Base-by-base conservation (phyloP, 1,140 invertebrate species). In the Ostrea edulis region DNA sequence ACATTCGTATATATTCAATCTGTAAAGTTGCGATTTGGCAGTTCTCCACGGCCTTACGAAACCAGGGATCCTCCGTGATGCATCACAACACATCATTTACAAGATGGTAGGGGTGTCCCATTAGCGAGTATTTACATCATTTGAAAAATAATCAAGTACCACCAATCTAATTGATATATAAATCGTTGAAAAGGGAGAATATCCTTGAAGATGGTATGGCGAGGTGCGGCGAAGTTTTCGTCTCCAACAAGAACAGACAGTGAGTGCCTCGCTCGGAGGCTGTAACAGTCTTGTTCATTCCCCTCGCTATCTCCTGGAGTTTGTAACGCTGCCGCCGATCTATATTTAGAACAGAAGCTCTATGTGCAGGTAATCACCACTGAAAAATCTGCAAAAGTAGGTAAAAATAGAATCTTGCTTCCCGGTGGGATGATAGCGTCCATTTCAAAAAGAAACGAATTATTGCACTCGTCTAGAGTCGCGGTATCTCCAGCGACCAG, bases 111-210 rank as follows among this genome's bases (percentile, higher is more conserved):
- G 68, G 29, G 68, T 35, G 14, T 77, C 68, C 68, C 68, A 77
- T 77, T 77, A 77, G 29, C 25, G 25, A 22, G 14, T 35, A 77
- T 77, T 77, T 77, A 77, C 68, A 77, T 25, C 14, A 77, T 77
- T 77, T 77, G 68, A 77, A 77, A 77, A 35, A 77, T 77, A 77
- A 77, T 77, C 68, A 77, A 77, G 68, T 77, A 77, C 68, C 68
- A 11, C 29, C 68, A 77, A 77, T 77, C 25, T 25, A 35, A 29
- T 77, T 77, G 68, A 77, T 77, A 77, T 77, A 77, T 77, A 77
- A 77, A 25, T 29, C 9, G 22, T 77, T 29, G 68, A 77, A 77
- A 77, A 29, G 12, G 22, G 68, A 77, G 14, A 25, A 77, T 29
- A 14, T 77, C 29, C 68, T 12, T 35, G 25, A 35, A 35, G 68